Percentiles rank a stretch among this genome's conserved stretches.
phyloP scores from a whole-genome alignment of 1,140 invertebrate genomes.

The Charaxes varanes region DNA sequence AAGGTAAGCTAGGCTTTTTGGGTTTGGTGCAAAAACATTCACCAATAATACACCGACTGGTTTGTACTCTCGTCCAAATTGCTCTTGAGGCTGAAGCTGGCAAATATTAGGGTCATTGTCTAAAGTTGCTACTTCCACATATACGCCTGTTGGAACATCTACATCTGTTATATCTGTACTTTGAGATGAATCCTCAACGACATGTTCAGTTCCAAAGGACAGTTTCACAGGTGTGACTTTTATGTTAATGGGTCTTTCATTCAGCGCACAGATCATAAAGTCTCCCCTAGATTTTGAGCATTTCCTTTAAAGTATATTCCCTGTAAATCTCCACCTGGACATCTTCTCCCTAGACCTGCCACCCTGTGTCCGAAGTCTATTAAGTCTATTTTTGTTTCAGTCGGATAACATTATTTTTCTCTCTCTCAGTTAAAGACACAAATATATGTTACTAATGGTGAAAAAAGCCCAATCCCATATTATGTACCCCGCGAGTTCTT shows the following conservation, averaged over 20 bases:
- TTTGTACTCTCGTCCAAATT: conserved; percentile 87
- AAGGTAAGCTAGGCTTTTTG: conserved; percentile 83
- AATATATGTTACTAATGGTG: too few relatives aligned
- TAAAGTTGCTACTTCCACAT: conserved; percentile 77
- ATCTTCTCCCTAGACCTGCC: too few relatives aligned
- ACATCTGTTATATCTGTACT: conserved; percentile 75
- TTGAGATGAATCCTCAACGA: conserved; percentile 72
- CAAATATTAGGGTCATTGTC: conserved; percentile 76
- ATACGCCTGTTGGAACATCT: conserved; percentile 67
- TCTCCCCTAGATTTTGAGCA: too few relatives aligned
- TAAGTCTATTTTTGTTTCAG: too few relatives aligned
- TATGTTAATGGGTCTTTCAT: conserved; percentile 79
- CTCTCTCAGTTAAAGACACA: too few relatives aligned
- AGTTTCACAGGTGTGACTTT: conserved; percentile 88
- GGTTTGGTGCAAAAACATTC: conserved; percentile 84
- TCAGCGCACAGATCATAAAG: too few relatives aligned
- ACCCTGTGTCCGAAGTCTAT: too few relatives aligned
- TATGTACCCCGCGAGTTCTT: too few relatives aligned
- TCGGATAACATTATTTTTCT: too few relatives aligned
- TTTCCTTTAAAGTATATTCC: too few relatives aligned
- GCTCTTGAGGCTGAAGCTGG: conserved; percentile 81
- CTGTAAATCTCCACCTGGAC: too few relatives aligned
- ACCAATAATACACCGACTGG: conserved; percentile 87
- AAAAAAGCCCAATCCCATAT: too few relatives aligned
- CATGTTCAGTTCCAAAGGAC: conserved; percentile 52